Base-by-base conservation (phyloP, 1,140 invertebrate species). In the Saccostrea cuccullata region DNA sequence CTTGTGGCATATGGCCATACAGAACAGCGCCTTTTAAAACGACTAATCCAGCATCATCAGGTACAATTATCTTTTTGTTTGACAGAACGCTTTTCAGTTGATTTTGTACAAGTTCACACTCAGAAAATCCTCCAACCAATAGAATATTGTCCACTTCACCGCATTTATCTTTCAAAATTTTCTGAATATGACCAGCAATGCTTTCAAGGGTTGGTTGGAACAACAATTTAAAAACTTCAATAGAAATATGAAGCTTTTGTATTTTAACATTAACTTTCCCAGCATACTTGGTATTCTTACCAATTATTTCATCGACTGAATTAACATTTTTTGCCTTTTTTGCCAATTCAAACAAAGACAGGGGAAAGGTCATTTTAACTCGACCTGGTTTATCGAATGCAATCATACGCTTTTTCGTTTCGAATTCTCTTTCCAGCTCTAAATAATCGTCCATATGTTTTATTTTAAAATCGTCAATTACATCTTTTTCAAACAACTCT, bases 1-100 rank as follows among this genome's bases (percentile, higher is more conserved):
- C 23, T 47, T 56, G 47, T 36, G 88, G 85, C 11, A 64, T n/a
- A 56, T 89, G 88, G 40, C 88, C 88, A 73, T 67, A 89, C 55
- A 89, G 60, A 6, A 89, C 88, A 70, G 88, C 88, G 17, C 88
- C 88, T 70, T 86, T 89, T n/a, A 89, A 40, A 20, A 89, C 88
- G n/a, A 85, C 85, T 6, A 89, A 60, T 20, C 85, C 88, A 0
- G 88, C 85, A 67, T 89, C 88, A 40, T 89, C 88, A n/a, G 88
- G 88, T 47, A 89, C 56, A 23, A 89, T 89, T 9, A 89, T 20
- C 56, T 55, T 86, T 56, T 83, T 84, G 12, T 86, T 58, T 82
- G 40, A 55, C 47, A 87, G 60, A 30, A 55, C 58, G n/a, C 67
- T 56, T 17, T 83, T 30, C 9, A 89, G 30, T n/a, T 77, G 85